A percentile compares a stretch with the other conserved stretches of the same genome.
Conservation (phyloP, 2,797 vertebrate genomes). For the Urophycis tenuis region DNA sequence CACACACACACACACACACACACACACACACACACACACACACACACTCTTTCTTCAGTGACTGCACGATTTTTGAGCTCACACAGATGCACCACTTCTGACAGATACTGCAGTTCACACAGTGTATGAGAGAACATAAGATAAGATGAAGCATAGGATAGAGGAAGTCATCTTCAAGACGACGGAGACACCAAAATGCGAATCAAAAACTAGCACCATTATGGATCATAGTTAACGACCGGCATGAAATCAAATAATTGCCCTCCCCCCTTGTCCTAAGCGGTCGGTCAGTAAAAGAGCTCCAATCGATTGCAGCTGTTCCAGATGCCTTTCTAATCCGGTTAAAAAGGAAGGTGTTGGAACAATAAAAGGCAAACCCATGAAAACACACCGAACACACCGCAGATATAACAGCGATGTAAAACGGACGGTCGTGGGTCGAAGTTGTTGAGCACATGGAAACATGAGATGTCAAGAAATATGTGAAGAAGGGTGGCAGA, state of each 20-base stretch:
- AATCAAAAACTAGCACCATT: not conserved
- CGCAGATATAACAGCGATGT: not conserved
- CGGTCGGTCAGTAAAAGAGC: not conserved
- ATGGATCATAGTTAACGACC: not conserved
- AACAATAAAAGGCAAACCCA: not conserved
- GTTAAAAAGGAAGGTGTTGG: not conserved
- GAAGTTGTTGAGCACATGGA: constrained; percentile 52
- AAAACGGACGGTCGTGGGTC: not conserved
- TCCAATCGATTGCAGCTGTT: not conserved
- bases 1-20: constrained; percentile 9
- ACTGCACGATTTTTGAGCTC: constrained; percentile 46
- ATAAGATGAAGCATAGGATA: constrained; percentile 32
- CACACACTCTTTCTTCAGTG: constrained; percentile 32
- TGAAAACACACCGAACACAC: not conserved
- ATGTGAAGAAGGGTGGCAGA: constrained; percentile 17
- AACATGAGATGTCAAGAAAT: not conserved
- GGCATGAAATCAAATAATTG: not conserved
- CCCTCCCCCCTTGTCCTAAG: not conserved
- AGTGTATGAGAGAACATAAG: constrained; percentile 18
- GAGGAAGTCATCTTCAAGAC: constrained; percentile 18
- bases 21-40: not conserved
- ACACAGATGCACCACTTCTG: constrained; percentile 48
- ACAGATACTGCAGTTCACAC: constrained; percentile 42
- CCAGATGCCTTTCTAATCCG: not conserved
- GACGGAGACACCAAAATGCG: not conserved